Base-by-base conservation (phyloP, 2,113 vertebrate genomes). In the Seriola dumerili region DNA sequence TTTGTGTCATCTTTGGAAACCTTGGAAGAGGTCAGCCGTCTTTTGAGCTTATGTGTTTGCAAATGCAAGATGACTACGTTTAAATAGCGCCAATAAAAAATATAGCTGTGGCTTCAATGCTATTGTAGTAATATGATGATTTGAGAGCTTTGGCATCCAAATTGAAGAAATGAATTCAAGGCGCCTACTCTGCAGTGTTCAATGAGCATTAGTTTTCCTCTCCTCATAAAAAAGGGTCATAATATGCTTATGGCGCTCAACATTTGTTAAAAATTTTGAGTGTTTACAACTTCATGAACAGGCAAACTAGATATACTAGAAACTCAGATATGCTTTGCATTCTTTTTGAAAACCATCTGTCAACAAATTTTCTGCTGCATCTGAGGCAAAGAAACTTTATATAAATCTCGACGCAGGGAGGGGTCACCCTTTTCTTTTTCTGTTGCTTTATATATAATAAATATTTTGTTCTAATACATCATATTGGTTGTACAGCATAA, bases 321-420 rank as follows among this genome's bases (percentile, higher is more conserved):
- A 29, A 29, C 2, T 29, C 29, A 29, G 29, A 38, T 5, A 8
- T 38, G 2, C 0, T 16, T 16, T 23, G 5, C 38, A 3, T 58
- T 46, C 58, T 21, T 23, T 36, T 52, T 4, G 7, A 2, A 5
- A 0, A 19, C 17, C 57, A 10, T 25, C 34, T 38, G n/a, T 76
- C 57, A 82, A 21, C 55, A 84, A 11, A 63, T 86, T 74, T 59
- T n/a, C 50, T 76, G 34, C 25, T 68, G 16, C 52, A 42, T 67
- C 25, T 75, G 8, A 38, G 6, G 8, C 38, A 2, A 10, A 42
- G 34, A 36, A 29, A 36, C 34, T 42, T 42, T 42, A 8, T 10
- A 42, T 8, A 10, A 38, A 17, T 23, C 5, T 32, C 64, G 21
- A 25, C 36, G 57, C 8, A 34, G n/a, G 13, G 1, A 46, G 1